phyloP scores from a whole-genome alignment of 2,113 vertebrate species.

The Ploceus nigricollis region DNA sequence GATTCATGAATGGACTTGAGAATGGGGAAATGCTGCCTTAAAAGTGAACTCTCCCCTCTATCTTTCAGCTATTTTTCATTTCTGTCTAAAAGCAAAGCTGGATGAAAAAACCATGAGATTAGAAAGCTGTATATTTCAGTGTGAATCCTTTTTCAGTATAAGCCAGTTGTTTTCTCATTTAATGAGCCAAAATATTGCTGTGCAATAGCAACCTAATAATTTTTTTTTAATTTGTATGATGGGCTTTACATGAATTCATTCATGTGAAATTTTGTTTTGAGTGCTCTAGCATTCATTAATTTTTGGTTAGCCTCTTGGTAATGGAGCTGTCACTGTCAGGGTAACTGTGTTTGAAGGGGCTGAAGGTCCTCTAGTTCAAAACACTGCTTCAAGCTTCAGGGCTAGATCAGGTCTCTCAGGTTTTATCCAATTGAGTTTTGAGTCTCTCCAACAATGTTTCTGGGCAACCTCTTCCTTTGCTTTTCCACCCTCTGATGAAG shows the following conservation, averaged over 20 bases:
- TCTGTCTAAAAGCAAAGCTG: background rate
- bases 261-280: background rate
- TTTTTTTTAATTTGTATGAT: background rate
- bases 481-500: background rate
- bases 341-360: background rate
- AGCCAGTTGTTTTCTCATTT: background rate
- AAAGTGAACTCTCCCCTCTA: background rate
- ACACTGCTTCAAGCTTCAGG: background rate
- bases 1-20: background rate
- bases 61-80: background rate
- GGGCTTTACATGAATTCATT: accelerated
- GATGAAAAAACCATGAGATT: background rate
- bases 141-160: background rate
- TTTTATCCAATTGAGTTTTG: background rate
- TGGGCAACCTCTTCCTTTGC: background rate
- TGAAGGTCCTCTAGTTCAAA: background rate
- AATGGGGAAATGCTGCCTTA: background rate
- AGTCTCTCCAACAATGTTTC: background rate
- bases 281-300: background rate
- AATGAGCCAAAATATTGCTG: background rate
- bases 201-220: background rate
- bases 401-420: background rate
- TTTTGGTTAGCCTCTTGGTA: background rate
- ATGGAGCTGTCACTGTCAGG: background rate
- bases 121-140: background rate